These are phyloP conservation scores for Druceiella hillmani DNA, from an alignment of 2,888 invertebrate genomes.

Conservation along the genomic window DNA sequence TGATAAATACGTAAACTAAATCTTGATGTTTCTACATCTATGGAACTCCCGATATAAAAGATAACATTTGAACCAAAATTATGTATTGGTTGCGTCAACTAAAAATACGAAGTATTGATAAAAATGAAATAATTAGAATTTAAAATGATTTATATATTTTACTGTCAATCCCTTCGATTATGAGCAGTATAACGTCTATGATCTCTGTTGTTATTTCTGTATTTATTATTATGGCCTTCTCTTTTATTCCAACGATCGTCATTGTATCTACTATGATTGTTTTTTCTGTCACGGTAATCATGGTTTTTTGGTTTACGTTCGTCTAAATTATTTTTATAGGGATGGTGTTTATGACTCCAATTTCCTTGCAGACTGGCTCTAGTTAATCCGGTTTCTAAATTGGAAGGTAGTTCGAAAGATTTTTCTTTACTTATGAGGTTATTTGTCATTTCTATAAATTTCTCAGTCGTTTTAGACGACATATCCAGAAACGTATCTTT, in stretches of 20 bases:
- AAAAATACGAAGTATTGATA: background rate
- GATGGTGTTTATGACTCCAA: slow-evolving; percentile 45
- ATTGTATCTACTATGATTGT: slow-evolving; percentile 3
- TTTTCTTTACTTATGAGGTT: slow-evolving; percentile 26
- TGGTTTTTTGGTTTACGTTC: slow-evolving; percentile 23
- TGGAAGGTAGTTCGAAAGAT: no score
- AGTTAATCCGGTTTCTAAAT: slow-evolving; percentile 29
- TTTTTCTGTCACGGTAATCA: slow-evolving; percentile 1
- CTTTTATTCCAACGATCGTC: background rate
- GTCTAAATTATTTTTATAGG: slow-evolving; percentile 35
- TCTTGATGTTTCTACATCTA: no score
- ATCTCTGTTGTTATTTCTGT: background rate
- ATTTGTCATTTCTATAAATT: slow-evolving; percentile 41
- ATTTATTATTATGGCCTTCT: background rate
- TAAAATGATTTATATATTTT: background rate
- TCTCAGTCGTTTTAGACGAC: slow-evolving; percentile 30
- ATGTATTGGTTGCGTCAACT: no score
- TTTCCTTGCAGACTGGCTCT: slow-evolving; percentile 47
- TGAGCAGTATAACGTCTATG: background rate
- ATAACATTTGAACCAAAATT: no score
- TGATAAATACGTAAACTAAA: no score
- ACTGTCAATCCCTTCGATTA: background rate
- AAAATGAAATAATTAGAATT: background rate
- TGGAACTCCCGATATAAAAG: no score
- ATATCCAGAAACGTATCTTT: slow-evolving; percentile 34